A percentile compares a stretch with the other conserved stretches of the same genome.
Conservation (phyloP, 2,888 invertebrate species). For the Sicus ferrugineus region DNA sequence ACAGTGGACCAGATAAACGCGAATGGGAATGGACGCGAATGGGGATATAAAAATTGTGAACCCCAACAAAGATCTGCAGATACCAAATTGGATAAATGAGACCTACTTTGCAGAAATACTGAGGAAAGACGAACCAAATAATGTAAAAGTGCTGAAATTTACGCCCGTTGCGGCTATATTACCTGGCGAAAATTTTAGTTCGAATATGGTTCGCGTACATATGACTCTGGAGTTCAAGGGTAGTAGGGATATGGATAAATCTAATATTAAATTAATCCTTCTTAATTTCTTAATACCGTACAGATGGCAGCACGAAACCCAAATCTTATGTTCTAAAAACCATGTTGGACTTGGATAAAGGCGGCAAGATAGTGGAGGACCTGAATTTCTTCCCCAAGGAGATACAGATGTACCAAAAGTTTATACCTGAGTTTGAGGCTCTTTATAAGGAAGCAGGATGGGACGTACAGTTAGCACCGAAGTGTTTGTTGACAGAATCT, state of each 20-base stretch:
- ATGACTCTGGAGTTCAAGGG: slow-evolving; percentile 53
- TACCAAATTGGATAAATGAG: slow-evolving; percentile 53
- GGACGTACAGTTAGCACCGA: slow-evolving; percentile 52
- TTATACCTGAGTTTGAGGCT: slow-evolving; percentile 54
- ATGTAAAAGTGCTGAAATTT: slow-evolving; percentile 46
- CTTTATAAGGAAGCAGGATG: slow-evolving; percentile 52
- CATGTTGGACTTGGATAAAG: slow-evolving; percentile 47
- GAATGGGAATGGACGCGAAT: neutral
- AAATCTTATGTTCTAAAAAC: slow-evolving; percentile 55
- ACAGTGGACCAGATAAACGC: neutral
- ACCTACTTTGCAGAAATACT: slow-evolving; percentile 49
- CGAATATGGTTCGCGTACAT: slow-evolving; percentile 54
- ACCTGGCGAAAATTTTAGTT: slow-evolving; percentile 58
- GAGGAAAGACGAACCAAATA: slow-evolving; percentile 48
- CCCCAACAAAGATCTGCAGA: slow-evolving; percentile 49
- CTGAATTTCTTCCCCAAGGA: slow-evolving; percentile 57
- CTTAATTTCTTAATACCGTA: neutral
- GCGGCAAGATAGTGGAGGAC: slow-evolving; percentile 45
- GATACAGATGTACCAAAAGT: slow-evolving; percentile 52
- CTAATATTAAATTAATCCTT: neutral
- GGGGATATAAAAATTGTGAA: slow-evolving; percentile 42
- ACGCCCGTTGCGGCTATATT: slow-evolving; percentile 52
- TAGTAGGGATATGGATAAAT: slow-evolving; percentile 33
- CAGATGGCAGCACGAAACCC: slow-evolving; percentile 47
- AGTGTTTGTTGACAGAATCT: slow-evolving; percentile 48